Percentiles rank a stretch among this genome's conserved stretches.
These are phyloP conservation scores for Laothoe populi DNA, from an alignment of 2,888 invertebrate genomes.

Conservation along the genomic window DNA sequence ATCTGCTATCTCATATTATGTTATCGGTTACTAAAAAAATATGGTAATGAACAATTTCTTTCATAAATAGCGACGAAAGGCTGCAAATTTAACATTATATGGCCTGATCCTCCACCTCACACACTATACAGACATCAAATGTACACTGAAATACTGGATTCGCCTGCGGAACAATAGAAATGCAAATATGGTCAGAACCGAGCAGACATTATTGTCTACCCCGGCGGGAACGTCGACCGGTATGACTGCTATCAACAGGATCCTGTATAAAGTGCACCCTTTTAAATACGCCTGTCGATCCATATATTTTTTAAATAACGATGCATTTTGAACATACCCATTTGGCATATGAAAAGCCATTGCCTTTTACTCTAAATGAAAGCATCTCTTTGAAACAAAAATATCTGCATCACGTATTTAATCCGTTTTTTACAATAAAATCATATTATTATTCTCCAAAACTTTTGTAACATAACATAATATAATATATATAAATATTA, in stretches of 20 bases:
- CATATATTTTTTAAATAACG: background rate
- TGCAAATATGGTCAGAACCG: conserved; percentile 70
- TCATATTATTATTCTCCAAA: too few relatives aligned
- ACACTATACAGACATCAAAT: conserved; percentile 27
- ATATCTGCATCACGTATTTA: too few relatives aligned
- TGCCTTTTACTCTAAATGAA: background rate
- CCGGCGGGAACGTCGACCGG: conserved; percentile 63
- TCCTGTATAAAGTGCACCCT: conserved; percentile 40
- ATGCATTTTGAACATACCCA: background rate
- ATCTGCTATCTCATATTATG: too few relatives aligned
- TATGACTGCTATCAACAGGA: conserved; percentile 54
- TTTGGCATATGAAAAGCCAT: conserved; percentile 1
- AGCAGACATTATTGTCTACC: conserved; percentile 66
- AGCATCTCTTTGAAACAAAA: background rate
- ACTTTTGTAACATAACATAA: too few relatives aligned
- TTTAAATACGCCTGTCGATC: background rate
- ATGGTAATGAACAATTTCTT: too few relatives aligned
- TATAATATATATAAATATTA: too few relatives aligned
- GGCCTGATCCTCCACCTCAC: background rate
- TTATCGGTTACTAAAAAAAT: too few relatives aligned
- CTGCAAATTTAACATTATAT: background rate
- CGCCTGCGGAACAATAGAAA: conserved; percentile 63
- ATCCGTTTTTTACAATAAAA: too few relatives aligned
- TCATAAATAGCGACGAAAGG: too few relatives aligned
- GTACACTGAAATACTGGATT: conserved; percentile 51